Percentiles rank a stretch among this genome's conserved stretches.
Evolutionary conservation across 2,113 vertebrate species (phyloP).

Genomic region (Entelurus aequoreus): DNA sequence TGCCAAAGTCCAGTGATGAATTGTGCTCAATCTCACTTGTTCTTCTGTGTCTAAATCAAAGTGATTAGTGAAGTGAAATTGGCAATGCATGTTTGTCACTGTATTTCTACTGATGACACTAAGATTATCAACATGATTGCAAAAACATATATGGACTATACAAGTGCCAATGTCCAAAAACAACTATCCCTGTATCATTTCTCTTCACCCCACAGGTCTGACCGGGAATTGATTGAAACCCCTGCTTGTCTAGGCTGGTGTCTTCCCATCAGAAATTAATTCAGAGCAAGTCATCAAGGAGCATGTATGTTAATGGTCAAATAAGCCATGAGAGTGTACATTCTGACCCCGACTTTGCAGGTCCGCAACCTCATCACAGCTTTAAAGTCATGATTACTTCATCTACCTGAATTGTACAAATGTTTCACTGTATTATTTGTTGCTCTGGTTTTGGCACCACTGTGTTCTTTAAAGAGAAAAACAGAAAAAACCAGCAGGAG

Average conservation of each 20-base stretch:
- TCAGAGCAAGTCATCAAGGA: background rate
- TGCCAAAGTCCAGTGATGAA: too few species aligned
- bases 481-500: constrained; percentile 25
- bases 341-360: constrained; percentile 7
- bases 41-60: too few species aligned
- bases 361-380: constrained; percentile 13
- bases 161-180: background rate
- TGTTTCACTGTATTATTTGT: too few species aligned
- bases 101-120: too few species aligned
- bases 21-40: too few species aligned
- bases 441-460: too few species aligned
- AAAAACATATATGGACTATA: background rate
- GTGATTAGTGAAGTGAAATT: too few species aligned
- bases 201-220: background rate
- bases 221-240: background rate
- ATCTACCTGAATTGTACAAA: constrained; percentile 1
- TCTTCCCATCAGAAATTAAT: background rate
- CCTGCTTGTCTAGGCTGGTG: background rate
- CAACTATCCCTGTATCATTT: background rate
- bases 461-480: background rate
- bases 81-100: too few species aligned
- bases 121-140: too few species aligned
- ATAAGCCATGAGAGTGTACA: background rate
- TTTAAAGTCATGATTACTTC: constrained; percentile 11
- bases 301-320: background rate